Base-by-base conservation (phyloP, 1,140 invertebrate species). In the Adoxophyes honmai region DNA sequence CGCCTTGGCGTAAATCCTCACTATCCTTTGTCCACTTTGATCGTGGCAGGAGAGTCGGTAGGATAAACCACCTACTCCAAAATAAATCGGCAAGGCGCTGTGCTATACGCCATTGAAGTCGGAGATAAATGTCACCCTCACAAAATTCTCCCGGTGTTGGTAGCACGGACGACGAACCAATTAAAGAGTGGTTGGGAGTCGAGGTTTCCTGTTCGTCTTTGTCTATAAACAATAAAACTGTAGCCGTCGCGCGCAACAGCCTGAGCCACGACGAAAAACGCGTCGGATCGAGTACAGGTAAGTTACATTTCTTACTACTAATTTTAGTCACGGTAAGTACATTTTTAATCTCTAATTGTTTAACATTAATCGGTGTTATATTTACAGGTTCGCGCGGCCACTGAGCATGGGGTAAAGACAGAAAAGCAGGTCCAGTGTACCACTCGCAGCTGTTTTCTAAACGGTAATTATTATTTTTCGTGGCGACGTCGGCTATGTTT, bases 181-280 rank as follows among this genome's bases (percentile, higher is more conserved):
- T 1, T 7, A 72, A 28, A 56, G 68, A 72, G 36, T 72, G 63
- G 34, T 68, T 72, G 4, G 69, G 69, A 4, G 66, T 72, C 1
- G 68, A n/a, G 0, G 63, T 9, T 18, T 68, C 69, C n/a, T n/a
- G n/a, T n/a, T n/a, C n/a, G n/a, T n/a, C n/a, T n/a, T n/a, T n/a
- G n/a, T n/a, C n/a, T n/a, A n/a, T n/a, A n/a, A n/a, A n/a, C n/a
- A n/a, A n/a, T n/a, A n/a, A n/a, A n/a, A n/a, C n/a, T n/a, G n/a
- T n/a, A n/a, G n/a, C n/a, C n/a, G n/a, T n/a, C n/a, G n/a, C n/a
- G n/a, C n/a, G n/a, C n/a, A n/a, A n/a, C n/a, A n/a, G n/a, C n/a
- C n/a, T n/a, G n/a, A n/a, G n/a, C n/a, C n/a, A n/a, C n/a, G n/a
- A n/a, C n/a, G n/a, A n/a, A n/a, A n/a, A n/a, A n/a, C n/a, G n/a